Conservation (phyloP, 2,888 invertebrate species). For the Helicoverpa assulta region DNA sequence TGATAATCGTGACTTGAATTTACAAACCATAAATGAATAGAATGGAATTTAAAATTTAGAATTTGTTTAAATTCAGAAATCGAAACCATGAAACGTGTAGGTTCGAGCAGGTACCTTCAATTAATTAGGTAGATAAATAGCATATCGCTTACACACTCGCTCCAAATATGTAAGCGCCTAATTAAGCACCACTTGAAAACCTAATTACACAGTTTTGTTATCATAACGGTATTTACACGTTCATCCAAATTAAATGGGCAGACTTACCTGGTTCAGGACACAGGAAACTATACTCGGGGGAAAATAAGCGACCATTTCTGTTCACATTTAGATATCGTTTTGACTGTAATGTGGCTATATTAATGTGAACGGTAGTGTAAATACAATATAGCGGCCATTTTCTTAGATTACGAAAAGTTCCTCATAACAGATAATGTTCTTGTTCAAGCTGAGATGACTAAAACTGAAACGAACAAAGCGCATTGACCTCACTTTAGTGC, state of each 20-base stretch:
- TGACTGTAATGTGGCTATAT: constrained; percentile 58
- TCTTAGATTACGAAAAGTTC: background rate
- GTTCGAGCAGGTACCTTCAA: too few relatives aligned
- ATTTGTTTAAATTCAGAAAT: too few relatives aligned
- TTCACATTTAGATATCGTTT: constrained; percentile 72
- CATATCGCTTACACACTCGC: constrained; percentile 9
- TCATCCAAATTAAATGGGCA: constrained; percentile 58
- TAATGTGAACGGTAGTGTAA: constrained; percentile 29
- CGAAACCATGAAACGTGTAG: too few relatives aligned
- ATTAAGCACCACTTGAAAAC: constrained; percentile 48
- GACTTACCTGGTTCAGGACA: constrained; percentile 67
- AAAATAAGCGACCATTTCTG: constrained; percentile 67
- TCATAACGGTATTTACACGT: constrained; percentile 54
- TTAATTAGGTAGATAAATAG: constrained; percentile 1
- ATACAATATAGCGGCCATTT: background rate
- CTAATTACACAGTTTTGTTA: constrained; percentile 53
- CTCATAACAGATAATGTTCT: background rate
- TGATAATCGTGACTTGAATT: background rate
- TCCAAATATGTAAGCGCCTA: constrained; percentile 24
- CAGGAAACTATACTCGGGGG: constrained; percentile 72
- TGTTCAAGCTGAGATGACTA: too few relatives aligned
- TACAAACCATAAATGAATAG: background rate
- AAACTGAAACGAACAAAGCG: too few relatives aligned
- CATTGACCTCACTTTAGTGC: too few relatives aligned
- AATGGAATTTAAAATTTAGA: background rate